phyloP scores from a whole-genome alignment of 2,113 vertebrate genomes.

The Myiozetetes cayanensis region DNA sequence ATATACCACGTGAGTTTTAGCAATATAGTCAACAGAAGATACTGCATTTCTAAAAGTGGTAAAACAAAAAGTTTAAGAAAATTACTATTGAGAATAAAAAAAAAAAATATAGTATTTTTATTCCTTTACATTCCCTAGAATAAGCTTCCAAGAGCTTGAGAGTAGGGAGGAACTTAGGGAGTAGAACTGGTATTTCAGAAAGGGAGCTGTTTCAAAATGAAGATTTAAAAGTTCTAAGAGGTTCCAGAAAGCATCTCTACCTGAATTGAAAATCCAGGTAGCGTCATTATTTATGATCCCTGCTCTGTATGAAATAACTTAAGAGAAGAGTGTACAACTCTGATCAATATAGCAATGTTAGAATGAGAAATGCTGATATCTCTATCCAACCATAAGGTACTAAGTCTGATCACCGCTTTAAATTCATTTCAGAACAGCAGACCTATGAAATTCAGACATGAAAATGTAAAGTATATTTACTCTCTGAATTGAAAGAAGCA shows the following conservation, averaged over 20 bases:
- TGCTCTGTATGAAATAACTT: not conserved
- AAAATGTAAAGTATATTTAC: not conserved
- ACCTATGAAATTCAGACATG: not conserved
- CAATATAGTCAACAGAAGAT: not conserved
- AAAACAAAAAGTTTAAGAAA: not conserved
- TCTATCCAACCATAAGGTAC: not conserved
- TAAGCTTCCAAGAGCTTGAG: not conserved
- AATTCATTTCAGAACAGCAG: not conserved
- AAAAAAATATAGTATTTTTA: not conserved
- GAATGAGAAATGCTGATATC: not conserved
- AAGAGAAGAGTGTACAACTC: not conserved
- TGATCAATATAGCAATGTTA: not conserved
- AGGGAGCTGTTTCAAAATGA: not conserved
- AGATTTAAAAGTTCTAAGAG: not conserved
- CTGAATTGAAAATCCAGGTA: not conserved
- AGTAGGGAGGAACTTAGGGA: not conserved
- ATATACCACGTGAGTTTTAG: not conserved
- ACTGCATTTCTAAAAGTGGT: not conserved
- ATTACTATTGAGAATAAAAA: not conserved
- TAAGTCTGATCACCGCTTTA: not conserved
- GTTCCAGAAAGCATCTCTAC: not conserved
- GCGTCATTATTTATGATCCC: not conserved
- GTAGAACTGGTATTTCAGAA: not conserved
- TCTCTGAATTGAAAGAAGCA: not conserved
- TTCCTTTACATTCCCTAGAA: not conserved